Conservation (phyloP, 2,113 vertebrate genomes). For the Columba livia region DNA sequence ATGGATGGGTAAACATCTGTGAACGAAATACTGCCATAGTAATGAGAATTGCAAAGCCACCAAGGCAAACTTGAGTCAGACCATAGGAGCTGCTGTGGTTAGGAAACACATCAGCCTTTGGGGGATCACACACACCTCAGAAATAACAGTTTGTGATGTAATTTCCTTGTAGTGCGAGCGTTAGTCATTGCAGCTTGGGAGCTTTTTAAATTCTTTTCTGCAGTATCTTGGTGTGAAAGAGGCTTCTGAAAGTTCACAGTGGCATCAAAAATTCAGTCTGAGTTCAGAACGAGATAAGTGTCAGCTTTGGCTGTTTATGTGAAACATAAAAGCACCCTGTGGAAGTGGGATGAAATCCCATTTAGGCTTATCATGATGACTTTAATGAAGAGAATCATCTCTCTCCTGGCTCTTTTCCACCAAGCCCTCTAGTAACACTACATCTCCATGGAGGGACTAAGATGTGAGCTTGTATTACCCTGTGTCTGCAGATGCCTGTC, state of each 20-base stretch:
- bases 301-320: not conserved
- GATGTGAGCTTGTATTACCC: not conserved
- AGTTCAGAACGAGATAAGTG: not conserved
- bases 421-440: not conserved
- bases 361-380: not conserved
- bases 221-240: not conserved
- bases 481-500: not conserved
- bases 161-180: not conserved
- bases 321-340: not conserved
- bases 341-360: slow-evolving; percentile 6
- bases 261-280: not conserved
- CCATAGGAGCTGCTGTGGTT: not conserved
- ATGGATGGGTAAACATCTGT: not conserved
- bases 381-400: not conserved
- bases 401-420: not conserved
- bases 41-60: not conserved
- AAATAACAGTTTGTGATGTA: not conserved
- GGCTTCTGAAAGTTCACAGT: not conserved
- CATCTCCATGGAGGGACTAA: not conserved
- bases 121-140: not conserved
- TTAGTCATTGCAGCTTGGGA: not conserved
- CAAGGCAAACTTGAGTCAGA: not conserved
- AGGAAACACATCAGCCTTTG: not conserved
- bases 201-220: not conserved
- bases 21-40: not conserved